These are phyloP conservation scores for Eumeta japonica DNA, from an alignment of 1,140 invertebrate genomes.

Conservation along the genomic window DNA sequence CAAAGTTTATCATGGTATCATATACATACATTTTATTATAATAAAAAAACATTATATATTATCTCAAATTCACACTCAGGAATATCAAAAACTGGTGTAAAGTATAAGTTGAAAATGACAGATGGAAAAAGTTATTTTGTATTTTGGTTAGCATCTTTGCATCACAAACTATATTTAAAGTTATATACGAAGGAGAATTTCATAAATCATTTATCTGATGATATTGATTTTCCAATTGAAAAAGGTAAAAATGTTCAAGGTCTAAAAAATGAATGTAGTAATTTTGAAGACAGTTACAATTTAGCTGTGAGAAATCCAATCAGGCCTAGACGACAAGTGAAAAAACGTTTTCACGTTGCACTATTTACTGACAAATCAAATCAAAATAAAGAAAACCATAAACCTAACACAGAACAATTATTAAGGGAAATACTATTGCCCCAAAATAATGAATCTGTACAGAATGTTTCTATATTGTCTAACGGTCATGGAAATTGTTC, in stretches of 20 bases:
- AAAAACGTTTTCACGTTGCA: conserved; percentile 42
- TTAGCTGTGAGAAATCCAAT: conserved; percentile 48
- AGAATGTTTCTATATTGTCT: conserved; percentile 24
- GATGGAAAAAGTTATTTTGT: conserved; percentile 74
- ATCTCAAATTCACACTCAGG: conserved; percentile 59
- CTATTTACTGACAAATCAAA: conserved; percentile 57
- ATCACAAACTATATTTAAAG: conserved; percentile 74
- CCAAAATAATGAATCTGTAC: conserved; percentile 35
- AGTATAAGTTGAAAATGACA: conserved; percentile 73
- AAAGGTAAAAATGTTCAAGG: conserved; percentile 20
- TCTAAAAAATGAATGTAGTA: conserved; percentile 39
- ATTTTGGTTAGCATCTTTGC: conserved; percentile 71
- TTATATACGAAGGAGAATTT: conserved; percentile 69
- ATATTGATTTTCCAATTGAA: conserved; percentile 54
- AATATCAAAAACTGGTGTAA: conserved; percentile 63
- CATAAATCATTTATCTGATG: conserved; percentile 66
- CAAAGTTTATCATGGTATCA: conserved; percentile 64
- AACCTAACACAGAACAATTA: conserved; percentile 55
- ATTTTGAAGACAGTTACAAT: conserved; percentile 56
- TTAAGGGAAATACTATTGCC: conserved; percentile 35
- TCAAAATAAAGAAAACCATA: conserved; percentile 71
- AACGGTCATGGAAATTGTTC: conserved; percentile 29
- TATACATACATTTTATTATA: conserved; percentile 74
- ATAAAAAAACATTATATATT: conserved; percentile 69
- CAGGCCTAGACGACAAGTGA: conserved; percentile 29